Evolutionary conservation across 1,140 invertebrate genomes (phyloP), one percentile per base, ranked within the genome.

Genomic region (Drosophila rhopaloa): DNA sequence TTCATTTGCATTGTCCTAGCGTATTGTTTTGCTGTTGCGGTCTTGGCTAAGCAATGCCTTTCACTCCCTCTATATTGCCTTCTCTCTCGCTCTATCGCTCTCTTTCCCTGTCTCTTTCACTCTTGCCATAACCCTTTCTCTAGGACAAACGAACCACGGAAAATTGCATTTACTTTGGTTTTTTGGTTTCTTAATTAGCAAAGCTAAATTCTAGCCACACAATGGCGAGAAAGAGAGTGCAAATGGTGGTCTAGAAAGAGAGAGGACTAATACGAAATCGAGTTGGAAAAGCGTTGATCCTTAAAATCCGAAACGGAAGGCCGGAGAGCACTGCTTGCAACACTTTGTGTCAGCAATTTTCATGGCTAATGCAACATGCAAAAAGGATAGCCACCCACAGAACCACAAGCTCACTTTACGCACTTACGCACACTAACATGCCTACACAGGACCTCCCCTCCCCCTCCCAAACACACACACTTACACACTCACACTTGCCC

Each of bases 91-190:
- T 24, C 0, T 19, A 5, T 19, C 19, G 0, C 48, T 19, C 6
- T 38, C 19, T 24, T 35, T 32, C 5, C 4, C 0, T 19, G 5
- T 14, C 19, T 3, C 38, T 19, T 4, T 47, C 14, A 14, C 43
- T 58, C 19, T 40, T 14, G 40, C 32, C 16, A 24, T 10, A 54
- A 44, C 40, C 53, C 55, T 37, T 62, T 44, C 51, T 29, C 11
- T n/a, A 6, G 46, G 46, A 63, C 62, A 47, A 57, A 53, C 73
- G 68, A 53, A 67, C 74, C 56, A 53, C 61, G 55, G 68, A 81
- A 84, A 85, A 86, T 85, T 86, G 82, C 82, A 85, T 85, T 85
- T 81, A 75, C 84, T 85, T 86, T 86, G 68, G 74, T 85, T 85
- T 85, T 86, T 66, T 53, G 65, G 65, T 68, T 68, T 66, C 38